phyloP scores from a whole-genome alignment of 2,797 vertebrate species.

The Lerista edwardsae region DNA sequence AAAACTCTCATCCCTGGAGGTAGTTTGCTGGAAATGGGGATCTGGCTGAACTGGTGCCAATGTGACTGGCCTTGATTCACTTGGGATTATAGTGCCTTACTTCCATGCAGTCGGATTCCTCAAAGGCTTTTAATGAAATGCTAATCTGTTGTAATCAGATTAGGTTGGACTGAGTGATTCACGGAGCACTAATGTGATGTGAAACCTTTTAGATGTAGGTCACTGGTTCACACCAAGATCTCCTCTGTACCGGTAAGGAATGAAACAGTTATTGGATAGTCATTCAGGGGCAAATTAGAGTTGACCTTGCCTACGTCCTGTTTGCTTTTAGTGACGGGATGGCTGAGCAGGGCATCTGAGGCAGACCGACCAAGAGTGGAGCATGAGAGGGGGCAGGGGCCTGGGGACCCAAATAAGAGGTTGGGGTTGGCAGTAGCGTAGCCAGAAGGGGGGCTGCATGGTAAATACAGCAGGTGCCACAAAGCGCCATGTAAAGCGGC shows the following conservation, averaged over 20 bases:
- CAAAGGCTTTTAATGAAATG: slow-evolving; percentile 29
- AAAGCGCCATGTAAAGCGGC: no score
- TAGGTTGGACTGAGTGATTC: neutral
- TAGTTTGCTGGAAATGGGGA: neutral
- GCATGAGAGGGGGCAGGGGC: neutral
- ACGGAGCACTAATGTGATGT: slow-evolving; percentile 16
- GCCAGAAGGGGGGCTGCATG: no score
- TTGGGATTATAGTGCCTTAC: neutral
- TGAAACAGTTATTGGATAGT: slow-evolving; percentile 17
- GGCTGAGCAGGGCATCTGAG: neutral
- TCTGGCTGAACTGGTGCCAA: neutral
- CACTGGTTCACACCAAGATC: neutral
- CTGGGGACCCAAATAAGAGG: neutral
- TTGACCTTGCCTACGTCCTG: neutral
- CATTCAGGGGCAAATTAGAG: no score
- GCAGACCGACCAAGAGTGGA: neutral
- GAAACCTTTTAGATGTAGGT: slow-evolving; percentile 29
- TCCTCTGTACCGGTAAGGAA: slow-evolving; percentile 5
- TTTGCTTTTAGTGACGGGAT: neutral
- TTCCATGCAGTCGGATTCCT: slow-evolving; percentile 14
- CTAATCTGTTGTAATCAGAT: slow-evolving; percentile 13
- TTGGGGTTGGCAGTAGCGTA: neutral
- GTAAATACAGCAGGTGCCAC: no score
- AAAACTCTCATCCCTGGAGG: neutral
- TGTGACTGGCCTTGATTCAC: neutral